These are phyloP conservation scores for Melanaphis sacchari DNA, from an alignment of 1,140 invertebrate species.

Conservation along the genomic window DNA sequence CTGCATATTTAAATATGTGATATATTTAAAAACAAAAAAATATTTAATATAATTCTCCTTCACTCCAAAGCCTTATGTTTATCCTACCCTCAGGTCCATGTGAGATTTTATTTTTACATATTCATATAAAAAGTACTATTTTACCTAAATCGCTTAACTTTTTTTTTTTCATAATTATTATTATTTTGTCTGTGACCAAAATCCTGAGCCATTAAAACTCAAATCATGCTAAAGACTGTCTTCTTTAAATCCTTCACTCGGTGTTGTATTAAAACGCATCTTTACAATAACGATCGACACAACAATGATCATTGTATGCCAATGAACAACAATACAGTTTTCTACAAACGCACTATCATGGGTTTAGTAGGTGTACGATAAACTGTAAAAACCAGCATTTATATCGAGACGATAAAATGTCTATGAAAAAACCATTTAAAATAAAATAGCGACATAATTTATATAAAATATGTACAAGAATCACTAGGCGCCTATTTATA, in stretches of 20 bases:
- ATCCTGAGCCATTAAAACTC: neutral
- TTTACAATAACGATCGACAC: neutral
- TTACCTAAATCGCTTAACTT: neutral
- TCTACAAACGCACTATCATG: neutral
- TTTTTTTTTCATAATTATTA: neutral
- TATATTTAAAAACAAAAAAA: neutral
- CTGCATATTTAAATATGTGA: constrained; percentile 1
- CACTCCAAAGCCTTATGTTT: neutral
- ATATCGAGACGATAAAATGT: neutral
- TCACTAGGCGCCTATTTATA: neutral
- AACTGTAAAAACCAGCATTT: neutral
- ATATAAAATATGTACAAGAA: neutral
- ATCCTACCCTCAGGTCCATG: neutral
- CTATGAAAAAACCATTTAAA: neutral
- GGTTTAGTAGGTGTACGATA: neutral
- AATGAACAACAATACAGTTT: neutral
- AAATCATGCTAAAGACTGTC: constrained; percentile 20
- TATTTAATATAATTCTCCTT: neutral
- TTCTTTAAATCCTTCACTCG: constrained; percentile 18
- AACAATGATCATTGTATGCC: neutral
- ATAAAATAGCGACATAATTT: neutral
- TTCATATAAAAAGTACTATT: neutral
- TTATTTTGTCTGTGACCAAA: neutral
- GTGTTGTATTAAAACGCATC: constrained; percentile 13
- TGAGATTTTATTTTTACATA: neutral